phyloP scores from a whole-genome alignment of 2,888 invertebrate species.

The Oligia latruncula region DNA sequence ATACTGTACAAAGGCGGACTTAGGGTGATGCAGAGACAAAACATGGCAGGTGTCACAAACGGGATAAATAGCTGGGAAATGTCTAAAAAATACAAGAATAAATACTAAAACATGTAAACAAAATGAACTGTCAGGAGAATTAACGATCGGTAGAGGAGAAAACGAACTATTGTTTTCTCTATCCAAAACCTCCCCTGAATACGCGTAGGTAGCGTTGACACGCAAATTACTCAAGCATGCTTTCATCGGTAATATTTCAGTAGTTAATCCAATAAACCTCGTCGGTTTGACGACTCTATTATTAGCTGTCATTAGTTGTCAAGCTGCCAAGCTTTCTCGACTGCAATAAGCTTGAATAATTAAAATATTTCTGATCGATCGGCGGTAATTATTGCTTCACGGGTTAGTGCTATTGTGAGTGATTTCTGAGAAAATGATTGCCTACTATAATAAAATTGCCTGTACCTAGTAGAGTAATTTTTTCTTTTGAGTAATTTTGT shows the following conservation, averaged over 20 bases:
- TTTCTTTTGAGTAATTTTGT: background rate
- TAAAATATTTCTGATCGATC: constrained; percentile 30
- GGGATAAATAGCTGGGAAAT: background rate
- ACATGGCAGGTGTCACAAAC: background rate
- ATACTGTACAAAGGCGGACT: no score
- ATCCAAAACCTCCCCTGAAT: background rate
- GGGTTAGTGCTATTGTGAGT: background rate
- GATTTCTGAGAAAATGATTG: background rate
- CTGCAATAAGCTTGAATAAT: constrained; percentile 49
- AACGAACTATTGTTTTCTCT: background rate
- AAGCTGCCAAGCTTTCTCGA: constrained; percentile 32
- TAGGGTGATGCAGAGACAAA: background rate
- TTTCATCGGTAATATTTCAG: constrained; percentile 35
- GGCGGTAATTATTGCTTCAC: background rate
- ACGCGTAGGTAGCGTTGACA: background rate
- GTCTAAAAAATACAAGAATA: no score
- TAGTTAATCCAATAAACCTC: constrained; percentile 36
- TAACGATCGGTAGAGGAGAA: no score
- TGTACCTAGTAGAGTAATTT: background rate
- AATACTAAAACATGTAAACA: no score
- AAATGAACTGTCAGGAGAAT: no score
- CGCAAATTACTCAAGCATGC: constrained; percentile 37
- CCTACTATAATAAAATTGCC: background rate
- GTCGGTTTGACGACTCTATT: constrained; percentile 40
- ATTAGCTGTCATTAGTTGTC: constrained; percentile 54